Percentiles rank a stretch among this genome's conserved stretches.
These are phyloP conservation scores for Gnathonemus longibarbis DNA, from an alignment of 2,113 vertebrate genomes.

Conservation along the genomic window DNA sequence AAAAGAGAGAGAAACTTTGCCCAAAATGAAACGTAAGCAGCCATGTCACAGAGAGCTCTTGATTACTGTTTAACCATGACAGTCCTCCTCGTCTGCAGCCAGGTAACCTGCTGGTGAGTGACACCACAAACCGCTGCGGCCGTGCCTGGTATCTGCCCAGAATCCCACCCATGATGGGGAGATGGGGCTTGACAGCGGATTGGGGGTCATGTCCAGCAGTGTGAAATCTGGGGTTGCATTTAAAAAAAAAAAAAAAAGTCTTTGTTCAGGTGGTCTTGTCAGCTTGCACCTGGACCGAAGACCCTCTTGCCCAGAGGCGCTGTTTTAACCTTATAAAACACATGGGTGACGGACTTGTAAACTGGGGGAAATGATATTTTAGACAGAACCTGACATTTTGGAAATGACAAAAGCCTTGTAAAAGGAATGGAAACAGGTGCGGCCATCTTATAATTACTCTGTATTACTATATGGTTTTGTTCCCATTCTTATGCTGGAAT, in stretches of 20 bases:
- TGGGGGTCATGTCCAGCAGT: background rate
- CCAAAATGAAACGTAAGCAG: constrained; percentile 23
- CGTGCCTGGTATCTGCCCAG: background rate
- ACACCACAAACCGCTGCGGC: constrained; percentile 8
- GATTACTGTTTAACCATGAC: constrained; percentile 9
- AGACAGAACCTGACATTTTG: constrained; percentile 37
- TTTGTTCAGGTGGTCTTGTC: background rate
- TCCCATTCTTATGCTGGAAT: constrained; percentile 12
- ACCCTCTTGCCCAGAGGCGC: constrained; percentile 13
- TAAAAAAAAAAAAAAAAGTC: background rate
- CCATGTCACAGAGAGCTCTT: background rate
- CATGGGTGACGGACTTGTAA: constrained; percentile 21
- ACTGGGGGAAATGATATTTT: constrained; percentile 22
- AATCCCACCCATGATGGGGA: background rate
- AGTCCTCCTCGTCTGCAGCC: background rate
- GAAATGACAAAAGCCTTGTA: constrained; percentile 42
- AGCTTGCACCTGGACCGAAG: background rate
- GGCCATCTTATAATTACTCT: constrained; percentile 30
- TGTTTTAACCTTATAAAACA: constrained; percentile 28
- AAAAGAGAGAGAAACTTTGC: constrained; percentile 22
- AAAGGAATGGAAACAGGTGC: constrained; percentile 29
- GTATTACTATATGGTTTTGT: constrained; percentile 28
- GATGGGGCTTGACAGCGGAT: background rate
- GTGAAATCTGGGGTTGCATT: background rate
- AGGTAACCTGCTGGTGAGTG: background rate